Evolutionary conservation across 2,888 invertebrate genomes (phyloP).

Genomic region (Atethmia centrago): DNA sequence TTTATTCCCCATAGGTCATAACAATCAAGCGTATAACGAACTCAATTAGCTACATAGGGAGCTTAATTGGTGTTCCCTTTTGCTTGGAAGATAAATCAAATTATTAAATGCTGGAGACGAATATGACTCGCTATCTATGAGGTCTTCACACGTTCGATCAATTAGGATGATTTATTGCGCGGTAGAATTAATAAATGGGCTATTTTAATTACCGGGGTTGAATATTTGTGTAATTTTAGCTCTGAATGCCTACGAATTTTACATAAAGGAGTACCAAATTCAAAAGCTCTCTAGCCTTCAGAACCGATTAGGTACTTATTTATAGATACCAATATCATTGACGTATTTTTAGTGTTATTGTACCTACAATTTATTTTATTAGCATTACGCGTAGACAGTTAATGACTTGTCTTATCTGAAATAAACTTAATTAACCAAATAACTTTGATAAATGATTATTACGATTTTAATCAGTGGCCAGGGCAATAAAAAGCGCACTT

Average conservation of each 20-base stretch:
- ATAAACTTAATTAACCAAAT: constrained; percentile 15
- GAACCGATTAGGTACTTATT: no score
- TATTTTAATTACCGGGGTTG: constrained; percentile 15
- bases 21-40: constrained; percentile 30
- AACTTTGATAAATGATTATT: constrained; percentile 45
- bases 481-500: constrained; percentile 8
- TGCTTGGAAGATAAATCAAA: constrained; percentile 25
- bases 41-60: constrained; percentile 22
- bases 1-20: constrained; percentile 8
- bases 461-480: neutral
- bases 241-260: neutral
- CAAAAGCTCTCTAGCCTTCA: neutral
- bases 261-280: neutral
- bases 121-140: constrained; percentile 21
- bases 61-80: constrained; percentile 7
- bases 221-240: neutral
- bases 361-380: neutral
- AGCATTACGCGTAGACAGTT: neutral
- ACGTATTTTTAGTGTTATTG: neutral
- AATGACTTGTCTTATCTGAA: constrained; percentile 39
- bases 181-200: neutral
- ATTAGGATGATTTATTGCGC: constrained; percentile 39
- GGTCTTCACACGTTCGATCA: constrained; percentile 37
- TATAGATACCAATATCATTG: neutral
- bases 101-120: constrained; percentile 16